Percentiles rank a stretch among this genome's conserved stretches.
Conservation (phyloP, 2,797 vertebrate genomes). For the Xenops minutus region DNA sequence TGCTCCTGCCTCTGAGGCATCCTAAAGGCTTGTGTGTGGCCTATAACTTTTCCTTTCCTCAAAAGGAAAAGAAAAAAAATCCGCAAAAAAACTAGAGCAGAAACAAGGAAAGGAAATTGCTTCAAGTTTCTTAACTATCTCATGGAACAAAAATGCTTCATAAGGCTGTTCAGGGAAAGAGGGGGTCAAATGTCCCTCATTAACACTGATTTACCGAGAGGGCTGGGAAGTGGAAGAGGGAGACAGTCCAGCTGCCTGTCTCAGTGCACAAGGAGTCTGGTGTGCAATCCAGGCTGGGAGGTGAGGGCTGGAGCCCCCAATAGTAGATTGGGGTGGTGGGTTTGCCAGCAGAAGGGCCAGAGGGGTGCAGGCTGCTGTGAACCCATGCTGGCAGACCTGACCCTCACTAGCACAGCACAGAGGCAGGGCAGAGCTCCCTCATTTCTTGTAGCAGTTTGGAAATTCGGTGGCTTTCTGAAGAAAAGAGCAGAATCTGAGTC, state of each 20-base stretch:
- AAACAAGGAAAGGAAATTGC: constrained; percentile 8
- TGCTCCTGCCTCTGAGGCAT: neutral
- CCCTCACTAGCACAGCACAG: accelerated
- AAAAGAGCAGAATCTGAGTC: neutral
- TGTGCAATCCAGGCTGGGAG: neutral
- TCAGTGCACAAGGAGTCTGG: neutral
- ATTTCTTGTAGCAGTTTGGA: accelerated
- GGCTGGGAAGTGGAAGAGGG: neutral
- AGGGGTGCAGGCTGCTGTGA: neutral
- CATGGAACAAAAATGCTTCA: constrained; percentile 60
- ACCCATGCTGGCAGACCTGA: neutral
- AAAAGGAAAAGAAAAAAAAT: neutral
- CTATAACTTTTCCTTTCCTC: neutral
- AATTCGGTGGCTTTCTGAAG: neutral
- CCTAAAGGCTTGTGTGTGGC: neutral
- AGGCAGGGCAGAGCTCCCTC: neutral
- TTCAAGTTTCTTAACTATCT: constrained; percentile 50
- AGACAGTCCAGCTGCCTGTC: constrained; percentile 39
- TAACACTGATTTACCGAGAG: constrained; percentile 35
- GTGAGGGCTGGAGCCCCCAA: neutral
- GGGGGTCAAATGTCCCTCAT: constrained; percentile 58
- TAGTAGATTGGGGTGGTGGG: accelerated
- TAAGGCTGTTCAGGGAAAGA: constrained; percentile 21
- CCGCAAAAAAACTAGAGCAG: neutral
- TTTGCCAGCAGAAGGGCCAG: neutral